These are phyloP conservation scores for Lycaon pictus DNA, from an alignment of 2,113 vertebrate genomes.

Conservation along the genomic window DNA sequence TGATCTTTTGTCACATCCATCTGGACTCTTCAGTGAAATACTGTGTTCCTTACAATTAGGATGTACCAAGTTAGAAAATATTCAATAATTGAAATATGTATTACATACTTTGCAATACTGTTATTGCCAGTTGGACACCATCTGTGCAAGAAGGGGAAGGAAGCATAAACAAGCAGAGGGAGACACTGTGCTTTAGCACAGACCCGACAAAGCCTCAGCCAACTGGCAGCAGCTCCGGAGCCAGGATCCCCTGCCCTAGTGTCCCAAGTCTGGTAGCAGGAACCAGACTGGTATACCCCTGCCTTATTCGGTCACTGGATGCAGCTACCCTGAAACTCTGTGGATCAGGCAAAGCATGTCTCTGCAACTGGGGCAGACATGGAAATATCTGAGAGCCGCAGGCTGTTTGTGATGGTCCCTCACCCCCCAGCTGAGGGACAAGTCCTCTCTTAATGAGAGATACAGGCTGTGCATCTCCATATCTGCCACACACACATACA, in stretches of 20 bases:
- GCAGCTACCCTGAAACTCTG: background rate
- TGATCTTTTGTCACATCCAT: background rate
- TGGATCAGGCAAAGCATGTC: background rate
- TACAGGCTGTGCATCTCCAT: background rate
- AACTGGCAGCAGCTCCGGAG: background rate
- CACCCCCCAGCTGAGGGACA: background rate
- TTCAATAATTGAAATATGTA: background rate
- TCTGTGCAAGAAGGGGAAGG: background rate
- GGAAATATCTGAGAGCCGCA: background rate
- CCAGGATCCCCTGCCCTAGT: background rate
- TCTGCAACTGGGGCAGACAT: background rate
- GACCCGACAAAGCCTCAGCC: background rate
- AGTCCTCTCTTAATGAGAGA: background rate
- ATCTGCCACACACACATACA: background rate
- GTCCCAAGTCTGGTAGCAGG: background rate
- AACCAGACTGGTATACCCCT: too few relatives aligned
- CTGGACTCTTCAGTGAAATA: background rate
- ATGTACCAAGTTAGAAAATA: background rate
- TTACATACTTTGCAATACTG: background rate
- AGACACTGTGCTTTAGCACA: background rate
- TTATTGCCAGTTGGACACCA: background rate
- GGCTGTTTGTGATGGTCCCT: background rate
- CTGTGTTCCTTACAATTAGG: background rate
- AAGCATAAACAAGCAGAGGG: background rate
- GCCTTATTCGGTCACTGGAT: background rate